A percentile compares a stretch with the other conserved stretches of the same genome.
These are phyloP conservation scores for Glandiceps talaboti DNA, from an alignment of 53 echinoderm and acorn worm genomes.

Conservation along the genomic window DNA sequence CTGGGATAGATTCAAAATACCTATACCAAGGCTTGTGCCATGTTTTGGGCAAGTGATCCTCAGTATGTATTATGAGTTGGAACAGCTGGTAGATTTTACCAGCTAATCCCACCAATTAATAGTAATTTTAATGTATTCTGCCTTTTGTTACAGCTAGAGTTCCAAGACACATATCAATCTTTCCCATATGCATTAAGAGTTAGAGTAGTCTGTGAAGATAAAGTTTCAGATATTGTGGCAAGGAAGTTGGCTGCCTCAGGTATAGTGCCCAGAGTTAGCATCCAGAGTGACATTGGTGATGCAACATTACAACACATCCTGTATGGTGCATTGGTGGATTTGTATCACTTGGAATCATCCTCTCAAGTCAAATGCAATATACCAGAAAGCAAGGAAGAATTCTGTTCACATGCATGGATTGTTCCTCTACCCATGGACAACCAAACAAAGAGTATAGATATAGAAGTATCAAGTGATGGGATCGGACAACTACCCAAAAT, in stretches of 20 bases:
- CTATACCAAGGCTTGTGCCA: too few relatives aligned
- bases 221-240: neutral
- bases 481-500: neutral
- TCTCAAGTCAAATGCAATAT: neutral
- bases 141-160: too few relatives aligned
- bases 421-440: constrained; percentile 19
- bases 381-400: neutral
- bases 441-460: constrained; percentile 12
- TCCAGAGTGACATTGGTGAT: neutral
- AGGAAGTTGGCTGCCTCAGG: neutral
- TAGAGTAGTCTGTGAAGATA: neutral
- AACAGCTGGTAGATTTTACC: too few relatives aligned
- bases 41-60: too few relatives aligned
- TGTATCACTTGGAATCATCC: neutral
- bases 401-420: constrained; percentile 25
- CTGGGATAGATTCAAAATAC: too few relatives aligned
- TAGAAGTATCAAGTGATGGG: constrained; percentile 6
- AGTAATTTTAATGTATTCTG: too few relatives aligned
- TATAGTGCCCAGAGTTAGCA: neutral
- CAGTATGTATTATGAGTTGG: too few relatives aligned
- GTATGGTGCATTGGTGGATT: neutral
- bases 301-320: neutral
- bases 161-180: neutral
- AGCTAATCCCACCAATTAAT: too few relatives aligned
- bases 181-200: neutral